phyloP scores from a whole-genome alignment of 2,888 invertebrate species.

The Gymnosoma rotundatum region DNA sequence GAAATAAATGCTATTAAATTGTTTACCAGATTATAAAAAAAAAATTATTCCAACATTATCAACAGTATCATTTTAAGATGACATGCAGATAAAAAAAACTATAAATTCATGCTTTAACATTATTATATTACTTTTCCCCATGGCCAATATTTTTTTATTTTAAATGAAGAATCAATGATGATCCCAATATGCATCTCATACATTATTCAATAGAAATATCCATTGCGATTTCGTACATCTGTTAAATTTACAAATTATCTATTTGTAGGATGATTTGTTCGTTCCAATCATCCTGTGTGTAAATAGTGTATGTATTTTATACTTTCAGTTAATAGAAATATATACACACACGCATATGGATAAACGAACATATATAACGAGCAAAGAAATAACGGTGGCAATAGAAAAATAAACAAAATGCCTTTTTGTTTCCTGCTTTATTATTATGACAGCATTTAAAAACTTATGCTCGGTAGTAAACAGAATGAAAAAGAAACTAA shows the following conservation, averaged over 20 bases:
- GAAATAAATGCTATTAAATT: too few species aligned
- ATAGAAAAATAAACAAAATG: conserved; percentile 61
- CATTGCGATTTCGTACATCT: conserved; percentile 42
- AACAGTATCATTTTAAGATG: too few species aligned
- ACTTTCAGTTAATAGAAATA: not conserved
- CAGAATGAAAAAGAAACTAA: conserved; percentile 6
- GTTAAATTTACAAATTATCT: conserved; percentile 42
- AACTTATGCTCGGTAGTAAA: conserved; percentile 46
- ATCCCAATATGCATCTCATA: not conserved
- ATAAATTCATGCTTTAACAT: too few species aligned
- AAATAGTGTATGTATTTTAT: not conserved
- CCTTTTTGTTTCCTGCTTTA: conserved; percentile 72
- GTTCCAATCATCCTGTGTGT: conserved; percentile 18
- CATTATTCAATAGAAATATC: not conserved
- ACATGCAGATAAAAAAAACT: too few species aligned
- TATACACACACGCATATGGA: not conserved
- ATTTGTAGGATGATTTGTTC: conserved; percentile 28
- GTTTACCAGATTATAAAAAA: too few species aligned
- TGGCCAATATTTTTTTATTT: too few species aligned
- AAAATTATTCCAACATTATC: too few species aligned
- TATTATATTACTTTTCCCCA: too few species aligned
- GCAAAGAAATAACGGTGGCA: conserved; percentile 11
- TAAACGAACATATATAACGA: conserved; percentile 2
- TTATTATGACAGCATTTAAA: conserved; percentile 70
- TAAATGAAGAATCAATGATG: too few species aligned